Base-by-base conservation (phyloP, 2,797 vertebrate species). In the Neosilurus hyrtlii region DNA sequence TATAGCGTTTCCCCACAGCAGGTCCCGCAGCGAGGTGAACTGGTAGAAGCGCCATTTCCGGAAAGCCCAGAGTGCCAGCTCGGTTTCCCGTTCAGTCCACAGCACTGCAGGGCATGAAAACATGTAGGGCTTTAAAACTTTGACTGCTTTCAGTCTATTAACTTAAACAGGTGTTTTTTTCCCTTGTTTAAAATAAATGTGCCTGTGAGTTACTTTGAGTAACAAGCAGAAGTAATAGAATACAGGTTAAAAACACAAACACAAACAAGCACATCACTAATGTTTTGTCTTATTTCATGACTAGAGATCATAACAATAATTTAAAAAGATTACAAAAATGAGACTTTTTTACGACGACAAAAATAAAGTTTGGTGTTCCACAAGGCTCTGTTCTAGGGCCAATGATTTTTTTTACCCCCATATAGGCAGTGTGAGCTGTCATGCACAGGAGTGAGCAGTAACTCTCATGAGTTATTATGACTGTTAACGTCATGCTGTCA, bases 31-130 rank as follows among this genome's bases (percentile, higher is more conserved):
- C 0, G 98, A 99, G 0, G 98, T 99, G 92, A 99, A 99, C 90
- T 99, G 97, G 91, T 99, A 99, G 92, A 97, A 98, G 88, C 96
- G 96, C 98, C 98, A 99, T 90, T 99, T 98, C 68, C 97, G 95
- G 92, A 98, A 99, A 83, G 96, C 97, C 97, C 97, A 99, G 73
- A 98, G 92, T 0, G 97, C 97, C 86, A 98, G 90, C 89, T 99
- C 97, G 0, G 96, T 97, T 89, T 99, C 97, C 16, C 92, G 92
- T n/a, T 92, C 92, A 0, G 96, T 98, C 97, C 98, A 99, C 1
- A 95, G 95, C 88, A 99, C 98, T 98, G 91, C 16, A 63, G 24
- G 12, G 61, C 8, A 77, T 24, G 16, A 12, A 67, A 70, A 52
- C 22, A 49, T 15, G 12, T 0, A 10, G 16, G 24, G 10, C 43